These are phyloP conservation scores for Lampropteryx suffumata DNA, from an alignment of 2,888 invertebrate genomes.

Conservation along the genomic window DNA sequence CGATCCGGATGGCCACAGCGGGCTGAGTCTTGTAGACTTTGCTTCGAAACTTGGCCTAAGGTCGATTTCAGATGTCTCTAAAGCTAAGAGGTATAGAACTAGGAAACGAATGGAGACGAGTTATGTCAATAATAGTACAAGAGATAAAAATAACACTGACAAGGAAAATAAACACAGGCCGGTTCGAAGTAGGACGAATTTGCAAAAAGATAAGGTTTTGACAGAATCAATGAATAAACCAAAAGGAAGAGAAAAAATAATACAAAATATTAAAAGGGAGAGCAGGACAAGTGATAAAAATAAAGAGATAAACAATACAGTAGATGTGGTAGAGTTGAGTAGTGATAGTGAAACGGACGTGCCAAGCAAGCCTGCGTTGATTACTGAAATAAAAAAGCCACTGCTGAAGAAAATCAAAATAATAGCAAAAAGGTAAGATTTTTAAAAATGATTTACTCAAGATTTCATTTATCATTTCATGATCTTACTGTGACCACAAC, in stretches of 20 bases:
- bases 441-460: no score
- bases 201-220: neutral
- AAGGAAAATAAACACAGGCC: neutral
- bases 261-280: neutral
- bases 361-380: neutral
- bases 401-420: neutral
- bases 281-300: neutral
- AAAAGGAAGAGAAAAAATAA: neutral
- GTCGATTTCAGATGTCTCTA: slow-evolving; percentile 29
- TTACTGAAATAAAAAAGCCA: neutral
- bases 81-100: slow-evolving; percentile 4
- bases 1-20: slow-evolving; percentile 8
- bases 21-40: slow-evolving; percentile 39
- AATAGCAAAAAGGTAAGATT: slow-evolving; percentile 4
- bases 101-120: neutral
- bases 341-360: neutral
- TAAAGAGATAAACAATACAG: neutral
- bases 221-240: neutral
- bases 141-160: neutral
- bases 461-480: no score
- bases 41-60: slow-evolving; percentile 46
- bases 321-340: neutral
- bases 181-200: neutral
- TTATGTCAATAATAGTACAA: no score
- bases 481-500: no score